Base-by-base conservation (phyloP, 2,888 invertebrate species). In the Emmelina monodactyla region DNA sequence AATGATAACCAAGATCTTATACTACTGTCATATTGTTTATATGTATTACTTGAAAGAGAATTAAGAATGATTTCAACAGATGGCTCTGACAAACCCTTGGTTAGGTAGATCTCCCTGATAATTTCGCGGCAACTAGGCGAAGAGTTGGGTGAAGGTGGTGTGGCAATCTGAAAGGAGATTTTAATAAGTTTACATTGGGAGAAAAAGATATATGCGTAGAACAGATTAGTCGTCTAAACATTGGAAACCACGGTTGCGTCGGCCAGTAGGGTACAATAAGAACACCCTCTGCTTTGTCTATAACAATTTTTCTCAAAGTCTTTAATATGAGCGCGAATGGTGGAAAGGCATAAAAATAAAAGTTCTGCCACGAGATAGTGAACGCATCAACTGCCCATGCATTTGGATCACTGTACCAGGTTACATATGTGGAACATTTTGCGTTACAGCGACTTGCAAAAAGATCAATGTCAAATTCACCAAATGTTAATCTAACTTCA, bases 241-340 rank as follows among this genome's bases (percentile, higher is more conserved):
- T 2, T 3, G 55, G 54, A 32, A 40, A 58, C 56, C 52, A 58
- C 1, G 51, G 49, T 37, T 56, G 54, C 2, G 42, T 28, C 2
- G 35, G 35, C 35, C 35, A 35, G 16, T 28, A 32, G 3, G 35
- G 32, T 13, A 35, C 35, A 11, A 35, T 16, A 2, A 35, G 14
- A 16, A 35, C 28, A 11, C 32, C 35, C 14, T 35, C 32, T 12
- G 35, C 35, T 10, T 22, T 14, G 9, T 37, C 32, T 22, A 30
- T 34, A 31, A 29, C 19, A 12, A 30, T 37, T 16, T 28, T 37
- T 14, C 19, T 33, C 14, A 34, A 31, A 14, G 22, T 13, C 37
- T 25, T 35, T n/a, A 13, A 11, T 14, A 35, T 22, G 5, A 35
- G 12, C 3, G 33, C 4, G 13, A 33, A 33, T 43, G 41, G 53